A percentile compares a stretch with the other conserved stretches of the same genome.
phyloP scores from a whole-genome alignment of 2,888 invertebrate species.

The Noctua janthe region DNA sequence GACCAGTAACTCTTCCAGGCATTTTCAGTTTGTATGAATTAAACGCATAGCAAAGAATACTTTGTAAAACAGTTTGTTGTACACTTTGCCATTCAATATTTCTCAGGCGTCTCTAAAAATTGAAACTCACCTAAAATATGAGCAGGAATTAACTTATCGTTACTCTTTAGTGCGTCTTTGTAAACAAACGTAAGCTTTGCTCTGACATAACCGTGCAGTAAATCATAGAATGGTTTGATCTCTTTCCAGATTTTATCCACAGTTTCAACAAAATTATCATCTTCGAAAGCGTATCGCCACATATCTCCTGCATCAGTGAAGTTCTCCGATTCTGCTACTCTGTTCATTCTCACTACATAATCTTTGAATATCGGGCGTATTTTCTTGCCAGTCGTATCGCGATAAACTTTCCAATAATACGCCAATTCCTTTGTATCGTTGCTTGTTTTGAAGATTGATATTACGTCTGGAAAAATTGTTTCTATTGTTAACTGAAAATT shows the following conservation, averaged over 20 bases:
- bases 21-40: neutral
- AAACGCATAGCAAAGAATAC: neutral
- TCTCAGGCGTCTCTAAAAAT: conserved; percentile 21
- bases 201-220: conserved; percentile 92
- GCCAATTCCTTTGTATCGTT: conserved; percentile 91
- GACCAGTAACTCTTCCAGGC: too few species aligned
- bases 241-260: conserved; percentile 89
- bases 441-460: conserved; percentile 85
- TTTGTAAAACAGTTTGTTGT: neutral
- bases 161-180: conserved; percentile 81
- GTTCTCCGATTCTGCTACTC: conserved; percentile 90
- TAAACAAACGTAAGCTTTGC: conserved; percentile 89
- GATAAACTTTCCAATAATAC: conserved; percentile 92
- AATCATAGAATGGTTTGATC: conserved; percentile 92
- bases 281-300: conserved; percentile 87
- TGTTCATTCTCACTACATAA: conserved; percentile 91
- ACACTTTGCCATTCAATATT: conserved; percentile 24
- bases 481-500: conserved; percentile 46
- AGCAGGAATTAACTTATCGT: conserved; percentile 91
- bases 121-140: conserved; percentile 91
- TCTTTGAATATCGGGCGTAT: conserved; percentile 91
- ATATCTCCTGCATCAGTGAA: conserved; percentile 87
- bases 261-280: conserved; percentile 81
- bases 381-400: conserved; percentile 91
- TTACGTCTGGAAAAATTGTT: conserved; percentile 79